Conservation (phyloP, 2,797 vertebrate genomes). For the Zonotrichia albicollis region DNA sequence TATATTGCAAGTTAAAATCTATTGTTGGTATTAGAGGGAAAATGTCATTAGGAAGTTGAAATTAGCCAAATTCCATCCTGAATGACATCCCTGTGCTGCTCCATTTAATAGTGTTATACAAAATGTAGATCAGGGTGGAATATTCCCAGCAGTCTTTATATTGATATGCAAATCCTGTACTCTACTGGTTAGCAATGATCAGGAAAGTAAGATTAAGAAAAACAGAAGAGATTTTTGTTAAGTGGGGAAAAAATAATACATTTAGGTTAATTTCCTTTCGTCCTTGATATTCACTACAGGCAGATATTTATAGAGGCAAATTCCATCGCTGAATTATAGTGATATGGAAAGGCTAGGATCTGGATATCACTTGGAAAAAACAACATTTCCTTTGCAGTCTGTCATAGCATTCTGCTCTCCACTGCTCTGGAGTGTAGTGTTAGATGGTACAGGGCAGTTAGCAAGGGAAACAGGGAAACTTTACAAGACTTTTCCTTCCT, state of each 20-base stretch:
- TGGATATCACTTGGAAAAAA: not conserved
- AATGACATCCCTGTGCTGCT: conserved; percentile 39
- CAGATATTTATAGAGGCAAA: conserved; percentile 2
- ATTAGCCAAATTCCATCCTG: conserved; percentile 50
- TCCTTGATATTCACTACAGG: not conserved
- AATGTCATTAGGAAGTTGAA: conserved; percentile 60
- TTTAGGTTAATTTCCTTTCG: conserved; percentile 1
- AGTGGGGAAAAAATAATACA: not conserved
- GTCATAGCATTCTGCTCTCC: not conserved
- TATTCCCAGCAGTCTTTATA: conserved; percentile 52
- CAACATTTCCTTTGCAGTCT: not conserved
- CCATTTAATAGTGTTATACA: not conserved
- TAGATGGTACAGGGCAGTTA: not conserved
- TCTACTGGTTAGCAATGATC: conserved; percentile 33
- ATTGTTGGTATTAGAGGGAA: conserved; percentile 36
- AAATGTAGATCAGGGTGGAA: conserved; percentile 57
- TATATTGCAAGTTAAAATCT: conserved; percentile 38
- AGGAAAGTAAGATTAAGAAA: conserved; percentile 38
- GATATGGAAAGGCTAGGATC: not conserved
- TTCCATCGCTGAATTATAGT: not conserved
- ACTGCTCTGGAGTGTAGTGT: not conserved
- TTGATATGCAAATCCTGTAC: conserved; percentile 67
- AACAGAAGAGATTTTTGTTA: conserved; percentile 29
- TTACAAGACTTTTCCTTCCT: conserved; percentile 33
- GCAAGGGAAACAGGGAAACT: not conserved